Base-by-base conservation (phyloP, 2,888 invertebrate species). In the Polyploca ridens region DNA sequence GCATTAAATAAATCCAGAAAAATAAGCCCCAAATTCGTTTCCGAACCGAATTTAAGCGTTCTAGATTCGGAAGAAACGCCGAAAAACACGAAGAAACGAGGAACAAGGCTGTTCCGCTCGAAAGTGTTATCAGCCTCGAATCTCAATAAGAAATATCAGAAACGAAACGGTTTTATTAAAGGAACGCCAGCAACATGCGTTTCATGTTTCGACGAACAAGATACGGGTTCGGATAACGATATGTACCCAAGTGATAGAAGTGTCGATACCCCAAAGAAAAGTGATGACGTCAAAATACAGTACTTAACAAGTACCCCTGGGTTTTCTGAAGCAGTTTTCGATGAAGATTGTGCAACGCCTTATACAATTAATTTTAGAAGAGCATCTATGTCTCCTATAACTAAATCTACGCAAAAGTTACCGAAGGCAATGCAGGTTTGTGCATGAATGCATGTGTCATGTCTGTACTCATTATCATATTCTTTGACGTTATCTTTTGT, bases 371-470 rank as follows among this genome's bases (percentile, higher is more conserved):
- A 90, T 71, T 91, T 95, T 66, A 95, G 95, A 68, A 94, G 97
- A 75, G 96, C 96, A 57, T 97, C 97, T 54, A 97, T 98, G 97
- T 98, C 98, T 14, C 98, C 98, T 1, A 98, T 98, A 64, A 98
- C 98, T 0, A 96, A 97, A 77, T 98, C 98, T 0, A 96, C 98
- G 33, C 97, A 98, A 86, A 96, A 97, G 86, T 96, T 98, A 96
- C 96, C 97, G 0, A 97, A 97, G 86, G 96, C 97, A 41, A 98
- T 98, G 98, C 98, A 98, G 97, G 98, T 71, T 61, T 69, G 58
- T 68, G 64, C 70, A 69, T 71, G 68, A 71, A 62, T 64, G 63
- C 69, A 54, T 54, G 16, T 54, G 60, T 58, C n/a, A 61, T 59
- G 44, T 3, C 33, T 54, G 35, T 13, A 41, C 13, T 41, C 13